phyloP scores from a whole-genome alignment of 2,797 vertebrate species.

The Rhyacichthys aspro region DNA sequence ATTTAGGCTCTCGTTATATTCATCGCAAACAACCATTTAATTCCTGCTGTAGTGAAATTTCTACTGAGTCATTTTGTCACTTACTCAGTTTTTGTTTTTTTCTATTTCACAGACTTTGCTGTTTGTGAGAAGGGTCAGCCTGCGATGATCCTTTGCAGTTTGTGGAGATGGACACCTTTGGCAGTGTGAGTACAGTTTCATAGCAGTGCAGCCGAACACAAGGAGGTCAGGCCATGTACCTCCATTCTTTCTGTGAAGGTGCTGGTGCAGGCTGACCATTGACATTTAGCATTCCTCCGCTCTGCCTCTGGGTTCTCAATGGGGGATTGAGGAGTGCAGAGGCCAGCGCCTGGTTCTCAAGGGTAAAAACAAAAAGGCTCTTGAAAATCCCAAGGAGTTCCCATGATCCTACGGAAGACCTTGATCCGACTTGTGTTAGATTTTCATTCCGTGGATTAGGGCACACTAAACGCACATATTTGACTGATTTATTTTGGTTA shows the following conservation, averaged over 20 bases:
- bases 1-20: too few species aligned
- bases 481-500: slow-evolving; percentile 81
- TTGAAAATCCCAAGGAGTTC: slow-evolving; percentile 90
- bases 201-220: slow-evolving; percentile 42
- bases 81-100: neutral
- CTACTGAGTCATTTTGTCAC: slow-evolving; percentile 11
- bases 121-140: slow-evolving; percentile 47
- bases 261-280: slow-evolving; percentile 75
- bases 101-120: slow-evolving; percentile 34
- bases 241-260: slow-evolving; percentile 74
- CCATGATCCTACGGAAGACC: slow-evolving; percentile 90
- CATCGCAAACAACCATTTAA: slow-evolving; percentile 23
- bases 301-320: slow-evolving; percentile 77
- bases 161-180: slow-evolving; percentile 74
- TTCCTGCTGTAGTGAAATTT: slow-evolving; percentile 2
- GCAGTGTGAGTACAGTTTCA: slow-evolving; percentile 74
- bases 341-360: slow-evolving; percentile 82
- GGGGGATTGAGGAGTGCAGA: slow-evolving; percentile 84
- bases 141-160: slow-evolving; percentile 52
- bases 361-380: slow-evolving; percentile 92
- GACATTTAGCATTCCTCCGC: slow-evolving; percentile 81
- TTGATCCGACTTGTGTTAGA: slow-evolving; percentile 85
- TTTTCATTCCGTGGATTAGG: slow-evolving; percentile 89
- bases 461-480: slow-evolving; percentile 86
- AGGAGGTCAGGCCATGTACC: slow-evolving; percentile 69